Evolutionary conservation across 1,140 invertebrate species (phyloP).

Genomic region (Tetramorium parvispinum): DNA sequence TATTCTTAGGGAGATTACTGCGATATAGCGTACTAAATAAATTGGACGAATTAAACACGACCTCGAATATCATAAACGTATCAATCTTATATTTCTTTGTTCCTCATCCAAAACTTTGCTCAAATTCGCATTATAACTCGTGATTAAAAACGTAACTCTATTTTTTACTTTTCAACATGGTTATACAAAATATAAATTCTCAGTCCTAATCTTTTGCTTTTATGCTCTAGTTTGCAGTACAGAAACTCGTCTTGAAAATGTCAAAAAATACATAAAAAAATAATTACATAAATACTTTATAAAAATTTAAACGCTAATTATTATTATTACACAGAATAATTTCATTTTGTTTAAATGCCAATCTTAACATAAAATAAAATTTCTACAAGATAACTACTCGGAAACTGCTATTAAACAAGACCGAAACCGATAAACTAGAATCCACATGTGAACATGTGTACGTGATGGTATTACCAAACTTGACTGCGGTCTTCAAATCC

Average conservation of each 20-base stretch:
- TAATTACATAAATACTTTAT: neutral
- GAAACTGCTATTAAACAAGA: constrained; percentile 19
- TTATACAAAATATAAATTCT: neutral
- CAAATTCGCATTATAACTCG: neutral
- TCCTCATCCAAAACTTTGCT: constrained; percentile 6
- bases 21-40: constrained; percentile 56
- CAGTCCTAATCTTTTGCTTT: neutral
- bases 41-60: constrained; percentile 53
- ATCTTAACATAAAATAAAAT: constrained; percentile 5
- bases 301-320: neutral
- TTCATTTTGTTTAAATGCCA: neutral
- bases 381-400: neutral
- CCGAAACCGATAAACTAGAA: constrained; percentile 38
- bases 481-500: neutral
- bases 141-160: neutral
- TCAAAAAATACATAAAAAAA: neutral
- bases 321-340: neutral
- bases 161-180: neutral
- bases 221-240: neutral
- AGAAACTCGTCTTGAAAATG: neutral
- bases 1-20: constrained; percentile 51
- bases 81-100: constrained; percentile 8
- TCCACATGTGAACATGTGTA: neutral
- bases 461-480: constrained; percentile 37
- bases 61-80: constrained; percentile 40